Evolutionary conservation across 2,113 vertebrate species (phyloP).

Genomic region (Apistogramma diplotaenia): DNA sequence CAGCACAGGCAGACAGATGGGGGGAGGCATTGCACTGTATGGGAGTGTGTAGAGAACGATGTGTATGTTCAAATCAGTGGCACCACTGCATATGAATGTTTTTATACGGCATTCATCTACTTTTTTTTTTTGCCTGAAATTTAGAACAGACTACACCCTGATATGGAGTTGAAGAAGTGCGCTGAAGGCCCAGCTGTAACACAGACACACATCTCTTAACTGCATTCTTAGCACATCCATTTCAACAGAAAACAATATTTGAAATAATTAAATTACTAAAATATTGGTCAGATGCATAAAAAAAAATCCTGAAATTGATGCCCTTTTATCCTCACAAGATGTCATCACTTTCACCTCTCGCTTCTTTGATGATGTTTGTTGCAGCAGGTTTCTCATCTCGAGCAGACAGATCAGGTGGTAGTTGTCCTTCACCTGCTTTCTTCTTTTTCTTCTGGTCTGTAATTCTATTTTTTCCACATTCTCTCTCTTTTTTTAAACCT

Average conservation of each 20-base stretch:
- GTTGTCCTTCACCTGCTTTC: not conserved
- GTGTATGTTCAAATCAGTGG: not conserved
- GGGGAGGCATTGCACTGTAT: slow-evolving; percentile 6
- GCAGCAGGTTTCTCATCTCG: not conserved
- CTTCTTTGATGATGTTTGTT: not conserved
- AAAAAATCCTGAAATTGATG: not conserved
- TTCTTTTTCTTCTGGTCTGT: not conserved
- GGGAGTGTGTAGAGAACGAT: not conserved
- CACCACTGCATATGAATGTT: not conserved
- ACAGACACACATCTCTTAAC: not conserved
- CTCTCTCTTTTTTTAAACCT: not conserved
- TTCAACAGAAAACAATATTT: not conserved
- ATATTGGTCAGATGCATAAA: not conserved
- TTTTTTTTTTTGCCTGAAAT: not conserved
- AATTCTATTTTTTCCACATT: not conserved
- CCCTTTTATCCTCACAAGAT: not conserved
- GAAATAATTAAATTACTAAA: not conserved
- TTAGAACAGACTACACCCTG: not conserved
- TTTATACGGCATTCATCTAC: not conserved
- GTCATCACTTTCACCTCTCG: not conserved
- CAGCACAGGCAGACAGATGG: slow-evolving; percentile 21
- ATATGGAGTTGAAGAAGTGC: not conserved
- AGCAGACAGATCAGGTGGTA: not conserved
- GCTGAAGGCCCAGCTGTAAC: not conserved
- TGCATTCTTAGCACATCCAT: not conserved